These are phyloP conservation scores for Alsophila aescularia DNA, from an alignment of 2,888 invertebrate species.

Conservation along the genomic window DNA sequence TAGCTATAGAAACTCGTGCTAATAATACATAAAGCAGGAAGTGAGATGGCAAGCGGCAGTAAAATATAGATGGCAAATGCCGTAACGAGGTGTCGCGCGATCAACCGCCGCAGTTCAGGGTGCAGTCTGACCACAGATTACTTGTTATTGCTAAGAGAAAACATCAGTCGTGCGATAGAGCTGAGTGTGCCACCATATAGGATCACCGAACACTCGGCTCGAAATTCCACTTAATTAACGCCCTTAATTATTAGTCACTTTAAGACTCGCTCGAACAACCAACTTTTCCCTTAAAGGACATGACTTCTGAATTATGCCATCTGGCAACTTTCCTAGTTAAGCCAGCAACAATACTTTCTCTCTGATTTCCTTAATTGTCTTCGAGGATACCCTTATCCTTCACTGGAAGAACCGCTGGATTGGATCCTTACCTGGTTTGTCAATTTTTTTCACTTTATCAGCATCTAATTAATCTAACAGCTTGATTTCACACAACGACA, in stretches of 20 bases:
- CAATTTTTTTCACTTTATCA: neutral
- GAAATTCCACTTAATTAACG: conserved; percentile 3
- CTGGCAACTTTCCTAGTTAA: conserved; percentile 20
- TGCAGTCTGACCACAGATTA: too few relatives aligned
- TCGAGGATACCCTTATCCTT: conserved; percentile 1
- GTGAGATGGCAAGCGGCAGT: neutral
- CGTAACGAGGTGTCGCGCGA: conserved; percentile 1
- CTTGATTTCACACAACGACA: neutral
- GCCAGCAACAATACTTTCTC: conserved; percentile 13
- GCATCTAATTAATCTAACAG: neutral
- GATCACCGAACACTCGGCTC: neutral
- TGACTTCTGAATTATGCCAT: conserved; percentile 10
- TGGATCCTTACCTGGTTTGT: too few relatives aligned
- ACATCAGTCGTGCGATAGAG: neutral
- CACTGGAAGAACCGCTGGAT: conserved; percentile 6
- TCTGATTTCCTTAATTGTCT: conserved; percentile 13
- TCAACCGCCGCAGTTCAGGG: neutral
- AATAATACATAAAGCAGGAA: neutral
- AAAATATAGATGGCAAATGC: neutral
- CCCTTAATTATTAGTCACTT: too few relatives aligned
- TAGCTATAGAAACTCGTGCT: too few relatives aligned
- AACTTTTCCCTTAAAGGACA: conserved; percentile 3
- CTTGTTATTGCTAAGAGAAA: too few relatives aligned
- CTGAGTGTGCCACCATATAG: neutral
- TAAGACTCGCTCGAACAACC: neutral